A percentile compares a stretch with the other conserved stretches of the same genome.
Evolutionary conservation across 2,888 invertebrate genomes (phyloP).

Genomic region (Polia nebulosa): DNA sequence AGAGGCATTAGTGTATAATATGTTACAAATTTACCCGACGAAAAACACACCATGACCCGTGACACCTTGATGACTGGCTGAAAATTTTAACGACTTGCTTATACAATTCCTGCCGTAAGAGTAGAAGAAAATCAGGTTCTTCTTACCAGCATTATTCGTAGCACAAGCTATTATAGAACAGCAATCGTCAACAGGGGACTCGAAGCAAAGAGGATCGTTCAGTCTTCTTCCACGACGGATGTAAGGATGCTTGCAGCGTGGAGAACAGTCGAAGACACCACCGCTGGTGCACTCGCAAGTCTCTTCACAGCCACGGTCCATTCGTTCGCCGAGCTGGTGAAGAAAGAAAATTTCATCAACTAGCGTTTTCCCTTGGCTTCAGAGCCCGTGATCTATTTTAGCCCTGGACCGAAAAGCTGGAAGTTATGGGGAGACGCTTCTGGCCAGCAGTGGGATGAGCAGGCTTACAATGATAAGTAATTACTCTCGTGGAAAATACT

Average conservation of each 20-base stretch:
- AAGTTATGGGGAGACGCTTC: neutral
- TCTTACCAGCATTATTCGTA: conserved; percentile 87
- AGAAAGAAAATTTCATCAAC: neutral
- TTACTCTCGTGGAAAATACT: too few relatives aligned
- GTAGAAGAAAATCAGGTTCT: neutral
- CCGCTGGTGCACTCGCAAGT: conserved; percentile 93
- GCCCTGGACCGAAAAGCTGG: neutral
- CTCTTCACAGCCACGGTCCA: conserved; percentile 94
- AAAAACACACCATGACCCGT: neutral
- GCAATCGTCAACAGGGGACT: conserved; percentile 93
- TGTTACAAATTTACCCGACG: too few relatives aligned
- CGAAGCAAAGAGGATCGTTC: conserved; percentile 94
- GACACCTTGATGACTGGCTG: neutral
- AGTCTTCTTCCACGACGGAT: conserved; percentile 93
- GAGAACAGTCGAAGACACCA: conserved; percentile 94
- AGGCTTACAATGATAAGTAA: too few relatives aligned
- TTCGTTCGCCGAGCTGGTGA: conserved; percentile 92
- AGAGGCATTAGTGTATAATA: too few relatives aligned
- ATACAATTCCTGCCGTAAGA: too few relatives aligned
- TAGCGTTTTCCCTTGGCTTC: neutral
- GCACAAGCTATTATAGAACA: conserved; percentile 94
- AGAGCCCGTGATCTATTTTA: neutral
- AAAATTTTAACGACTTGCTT: too few relatives aligned
- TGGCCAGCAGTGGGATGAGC: too few relatives aligned
- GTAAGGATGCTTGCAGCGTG: conserved; percentile 93